Evolutionary conservation across 2,888 invertebrate genomes (phyloP).

Genomic region (Strigamia crassipes): DNA sequence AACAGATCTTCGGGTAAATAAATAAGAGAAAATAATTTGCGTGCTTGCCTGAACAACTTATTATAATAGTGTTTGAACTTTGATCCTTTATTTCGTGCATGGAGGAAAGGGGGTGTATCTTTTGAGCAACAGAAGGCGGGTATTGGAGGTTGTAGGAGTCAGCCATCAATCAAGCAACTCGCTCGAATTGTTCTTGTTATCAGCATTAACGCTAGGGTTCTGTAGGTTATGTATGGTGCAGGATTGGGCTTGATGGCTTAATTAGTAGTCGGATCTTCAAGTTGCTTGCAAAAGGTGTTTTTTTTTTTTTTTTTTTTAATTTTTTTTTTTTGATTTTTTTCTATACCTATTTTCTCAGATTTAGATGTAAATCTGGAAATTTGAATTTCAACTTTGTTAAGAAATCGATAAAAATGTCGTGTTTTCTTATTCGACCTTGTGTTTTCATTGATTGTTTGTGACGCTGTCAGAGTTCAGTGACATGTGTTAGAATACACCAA

Average conservation of each 20-base stretch:
- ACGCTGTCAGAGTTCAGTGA: conserved; percentile 10
- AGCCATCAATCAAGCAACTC: conserved; percentile 2
- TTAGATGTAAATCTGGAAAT: neutral
- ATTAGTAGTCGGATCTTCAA: neutral
- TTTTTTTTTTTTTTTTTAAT: no score
- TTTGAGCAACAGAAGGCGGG: conserved; percentile 3
- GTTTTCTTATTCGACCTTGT: conserved; percentile 5
- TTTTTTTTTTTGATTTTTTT: no score
- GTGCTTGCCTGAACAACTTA: neutral
- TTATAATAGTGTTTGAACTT: neutral
- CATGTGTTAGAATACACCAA: conserved; percentile 4
- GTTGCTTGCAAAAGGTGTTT: no score
- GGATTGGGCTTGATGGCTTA: neutral
- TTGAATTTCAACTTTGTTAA: neutral
- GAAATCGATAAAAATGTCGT: neutral
- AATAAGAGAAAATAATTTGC: neutral
- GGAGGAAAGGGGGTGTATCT: conserved; percentile 4
- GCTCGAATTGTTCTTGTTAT: conserved; percentile 4
- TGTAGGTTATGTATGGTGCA: neutral
- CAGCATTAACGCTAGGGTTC: neutral
- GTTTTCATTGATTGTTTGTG: conserved; percentile 4
- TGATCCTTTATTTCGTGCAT: conserved; percentile 10
- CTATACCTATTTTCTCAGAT: neutral
- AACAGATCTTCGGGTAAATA: neutral
- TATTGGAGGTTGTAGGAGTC: neutral